Evolutionary conservation across 2,888 invertebrate genomes (phyloP).

Genomic region (Tetramorium bicarinatum): DNA sequence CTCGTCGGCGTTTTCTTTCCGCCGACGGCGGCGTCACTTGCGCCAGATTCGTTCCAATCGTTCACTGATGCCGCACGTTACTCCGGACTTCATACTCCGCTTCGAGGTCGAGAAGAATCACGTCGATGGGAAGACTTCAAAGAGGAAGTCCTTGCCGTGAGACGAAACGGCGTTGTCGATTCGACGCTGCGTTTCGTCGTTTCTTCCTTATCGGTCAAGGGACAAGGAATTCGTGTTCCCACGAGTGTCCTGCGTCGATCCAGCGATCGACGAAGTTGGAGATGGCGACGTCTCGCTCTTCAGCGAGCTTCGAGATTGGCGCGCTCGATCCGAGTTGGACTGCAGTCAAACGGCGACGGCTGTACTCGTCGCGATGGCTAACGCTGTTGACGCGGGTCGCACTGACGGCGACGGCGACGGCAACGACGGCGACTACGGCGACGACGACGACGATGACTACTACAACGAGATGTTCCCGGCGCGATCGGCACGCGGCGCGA

Average conservation of each 20-base stretch:
- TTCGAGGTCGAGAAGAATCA: not conserved
- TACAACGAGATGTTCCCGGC: conserved; percentile 27
- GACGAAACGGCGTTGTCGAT: conserved; percentile 13
- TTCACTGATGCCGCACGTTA: conserved; percentile 29
- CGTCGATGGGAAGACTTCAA: conserved; percentile 4
- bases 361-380: conserved; percentile 15
- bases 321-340: not conserved
- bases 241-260: conserved; percentile 11
- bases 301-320: conserved; percentile 3
- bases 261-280: not conserved
- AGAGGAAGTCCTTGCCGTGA: not conserved
- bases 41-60: not conserved
- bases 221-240: not conserved
- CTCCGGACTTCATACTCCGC: not conserved
- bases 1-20: conserved; percentile 2
- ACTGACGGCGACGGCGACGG: conserved; percentile 13
- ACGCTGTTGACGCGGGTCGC: conserved; percentile 14
- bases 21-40: conserved; percentile 4
- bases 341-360: not conserved
- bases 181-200: conserved; percentile 12
- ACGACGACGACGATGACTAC: conserved; percentile 30
- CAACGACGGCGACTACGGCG: conserved; percentile 33
- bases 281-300: not conserved
- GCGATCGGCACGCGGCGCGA: conserved; percentile 76
- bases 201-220: conserved; percentile 39